Conservation (phyloP, 2,113 vertebrate species). For the Geothlypis trichas region DNA sequence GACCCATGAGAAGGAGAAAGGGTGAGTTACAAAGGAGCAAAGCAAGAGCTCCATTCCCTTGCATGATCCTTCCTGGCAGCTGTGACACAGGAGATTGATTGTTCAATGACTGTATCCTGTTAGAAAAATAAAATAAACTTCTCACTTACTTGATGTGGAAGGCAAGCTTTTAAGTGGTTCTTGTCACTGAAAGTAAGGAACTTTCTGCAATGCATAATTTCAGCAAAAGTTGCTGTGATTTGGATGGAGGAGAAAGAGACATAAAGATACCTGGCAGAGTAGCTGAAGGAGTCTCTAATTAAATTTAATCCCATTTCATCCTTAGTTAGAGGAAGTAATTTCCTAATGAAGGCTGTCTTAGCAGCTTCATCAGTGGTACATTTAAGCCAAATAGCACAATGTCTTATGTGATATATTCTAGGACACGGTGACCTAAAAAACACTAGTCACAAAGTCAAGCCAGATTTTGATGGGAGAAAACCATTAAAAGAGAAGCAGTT, state of each 20-base stretch:
- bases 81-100: accelerated
- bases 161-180: neutral
- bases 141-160: accelerated
- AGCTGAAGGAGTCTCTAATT: neutral
- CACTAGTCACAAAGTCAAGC: neutral
- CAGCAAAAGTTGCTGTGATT: neutral
- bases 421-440: neutral
- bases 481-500: neutral
- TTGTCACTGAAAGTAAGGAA: neutral
- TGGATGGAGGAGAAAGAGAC: neutral
- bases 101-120: accelerated
- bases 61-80: neutral
- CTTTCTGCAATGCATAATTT: neutral
- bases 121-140: neutral
- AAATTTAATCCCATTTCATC: neutral
- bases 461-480: neutral
- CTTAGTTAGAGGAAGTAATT: neutral
- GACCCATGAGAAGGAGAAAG: neutral
- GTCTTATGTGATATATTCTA: neutral
- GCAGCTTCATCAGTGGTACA: neutral
- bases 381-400: neutral
- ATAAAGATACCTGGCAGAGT: neutral
- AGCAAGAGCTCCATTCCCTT: neutral
- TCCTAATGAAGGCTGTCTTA: neutral
- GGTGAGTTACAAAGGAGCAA: accelerated